Evolutionary conservation across 2,113 vertebrate species (phyloP), one percentile per base, ranked within the genome.

Genomic region (Vulpes vulpes): DNA sequence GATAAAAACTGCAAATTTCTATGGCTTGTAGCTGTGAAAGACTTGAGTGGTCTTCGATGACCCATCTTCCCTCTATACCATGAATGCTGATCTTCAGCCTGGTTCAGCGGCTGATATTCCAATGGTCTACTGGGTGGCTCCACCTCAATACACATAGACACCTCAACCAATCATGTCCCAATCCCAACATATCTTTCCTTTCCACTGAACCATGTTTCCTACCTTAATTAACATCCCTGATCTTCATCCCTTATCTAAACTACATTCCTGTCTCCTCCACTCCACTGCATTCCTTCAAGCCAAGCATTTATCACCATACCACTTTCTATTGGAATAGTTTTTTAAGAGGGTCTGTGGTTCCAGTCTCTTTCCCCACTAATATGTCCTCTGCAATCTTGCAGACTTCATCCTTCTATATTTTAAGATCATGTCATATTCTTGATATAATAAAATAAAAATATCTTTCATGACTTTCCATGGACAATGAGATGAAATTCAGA

Each of bases 401-500:
- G 35, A 17, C 9, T 71, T 73, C 67, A 74, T 73, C n/a, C 35
- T 79, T 85, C 78, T 55, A 2, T 49, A 65, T 60, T 69, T 20
- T n/a, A 64, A 74, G 27, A 53, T 73, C 30, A 69, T 43, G 60
- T 49, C 57, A 74, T 57, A 43, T 27, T 69, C 76, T 81, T 80
- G 38, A 25, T 74, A 88, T 87, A 90, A 67, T 38, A 64, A 82
- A 90, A 78, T 22, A 62, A 71, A 90, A 67, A 76, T 12, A 35
- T 9, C 49, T 95, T 90, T 27, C 15, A 14, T 62, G 27, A 60
- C 27, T 65, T 20, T 86, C 60, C 57, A 2, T 32, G n/a, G 27
- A 64, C n/a, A 64, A 12, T 20, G 17, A 94, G 38, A 86, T 20
- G 60, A 96, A 76, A 65, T 71, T 49, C 10, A 16, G 64, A 60